Percentiles rank a stretch among this genome's conserved stretches.
Conservation (phyloP, 35 echinoderm and acorn worm species). For the Nesometra sesokonis region DNA sequence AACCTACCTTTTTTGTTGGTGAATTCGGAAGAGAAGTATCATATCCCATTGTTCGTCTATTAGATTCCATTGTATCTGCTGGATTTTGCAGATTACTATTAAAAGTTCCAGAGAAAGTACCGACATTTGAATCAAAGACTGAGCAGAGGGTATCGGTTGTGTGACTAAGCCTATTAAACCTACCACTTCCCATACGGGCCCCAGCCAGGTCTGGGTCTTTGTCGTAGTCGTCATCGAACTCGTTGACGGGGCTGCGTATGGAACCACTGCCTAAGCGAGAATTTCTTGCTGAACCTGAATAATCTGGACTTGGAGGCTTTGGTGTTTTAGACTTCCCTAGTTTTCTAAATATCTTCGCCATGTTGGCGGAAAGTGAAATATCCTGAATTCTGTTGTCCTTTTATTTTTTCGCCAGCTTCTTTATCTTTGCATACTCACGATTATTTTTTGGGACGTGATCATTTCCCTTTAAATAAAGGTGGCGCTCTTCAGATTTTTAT, state of each 20-base stretch:
- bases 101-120: neutral
- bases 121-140: neutral
- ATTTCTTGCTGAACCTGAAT: neutral
- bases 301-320: neutral
- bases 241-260: neutral
- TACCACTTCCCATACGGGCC: neutral
- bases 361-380: neutral
- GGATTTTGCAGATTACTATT: neutral
- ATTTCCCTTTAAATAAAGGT: neutral
- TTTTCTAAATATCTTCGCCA: neutral
- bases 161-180: neutral
- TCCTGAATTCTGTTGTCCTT: neutral
- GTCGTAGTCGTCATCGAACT: neutral
- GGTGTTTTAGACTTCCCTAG: neutral
- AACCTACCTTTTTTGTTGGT: neutral
- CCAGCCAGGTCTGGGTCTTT: neutral
- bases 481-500: neutral
- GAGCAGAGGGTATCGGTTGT: neutral
- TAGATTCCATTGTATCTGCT: neutral
- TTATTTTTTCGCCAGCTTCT: neutral
- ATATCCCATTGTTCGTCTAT: neutral
- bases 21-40: neutral
- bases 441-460: neutral
- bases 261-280: neutral
- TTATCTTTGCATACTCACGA: neutral